Evolutionary conservation across 1,140 invertebrate species (phyloP).

Genomic region (Lordiphosa clarofinis): DNA sequence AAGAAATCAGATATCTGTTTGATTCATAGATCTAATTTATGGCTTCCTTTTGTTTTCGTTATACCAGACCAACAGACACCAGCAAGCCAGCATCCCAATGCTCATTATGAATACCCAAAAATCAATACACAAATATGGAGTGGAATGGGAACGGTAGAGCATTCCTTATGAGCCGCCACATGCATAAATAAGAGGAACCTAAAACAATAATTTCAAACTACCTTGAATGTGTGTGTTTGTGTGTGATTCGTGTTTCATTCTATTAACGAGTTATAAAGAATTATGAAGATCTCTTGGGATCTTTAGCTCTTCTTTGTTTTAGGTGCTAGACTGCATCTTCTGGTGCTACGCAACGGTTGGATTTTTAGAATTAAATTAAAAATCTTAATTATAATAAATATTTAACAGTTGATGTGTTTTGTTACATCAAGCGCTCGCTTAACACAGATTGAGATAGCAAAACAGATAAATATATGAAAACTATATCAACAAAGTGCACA

Average conservation of each 20-base stretch:
- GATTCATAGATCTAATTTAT: slow-evolving; percentile 79
- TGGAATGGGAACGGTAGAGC: slow-evolving; percentile 28
- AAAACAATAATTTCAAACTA: slow-evolving; percentile 27
- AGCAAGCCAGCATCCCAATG: slow-evolving; percentile 24
- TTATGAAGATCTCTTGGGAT: slow-evolving; percentile 27
- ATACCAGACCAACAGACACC: slow-evolving; percentile 63
- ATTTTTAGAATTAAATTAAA: too few species aligned
- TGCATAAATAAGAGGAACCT: slow-evolving; percentile 39
- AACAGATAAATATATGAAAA: too few species aligned
- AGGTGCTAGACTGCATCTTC: slow-evolving; percentile 14
- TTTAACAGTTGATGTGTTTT: too few species aligned
- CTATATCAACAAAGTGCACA: too few species aligned
- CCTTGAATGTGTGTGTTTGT: slow-evolving; percentile 9
- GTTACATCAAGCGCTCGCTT: too few species aligned
- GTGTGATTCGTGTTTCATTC: slow-evolving; percentile 21
- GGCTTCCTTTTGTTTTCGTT: slow-evolving; percentile 62
- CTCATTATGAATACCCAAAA: slow-evolving; percentile 65
- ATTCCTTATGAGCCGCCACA: slow-evolving; percentile 36
- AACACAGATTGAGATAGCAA: too few species aligned
- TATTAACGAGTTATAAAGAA: slow-evolving; percentile 65
- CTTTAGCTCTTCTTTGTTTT: background rate
- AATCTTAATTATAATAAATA: too few species aligned
- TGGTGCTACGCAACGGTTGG: slow-evolving; percentile 2
- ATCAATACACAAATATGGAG: slow-evolving; percentile 70
- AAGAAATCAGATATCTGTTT: slow-evolving; percentile 77